These are phyloP conservation scores for Pachliopta kotzebuea DNA, from an alignment of 2,888 invertebrate species.

Conservation along the genomic window DNA sequence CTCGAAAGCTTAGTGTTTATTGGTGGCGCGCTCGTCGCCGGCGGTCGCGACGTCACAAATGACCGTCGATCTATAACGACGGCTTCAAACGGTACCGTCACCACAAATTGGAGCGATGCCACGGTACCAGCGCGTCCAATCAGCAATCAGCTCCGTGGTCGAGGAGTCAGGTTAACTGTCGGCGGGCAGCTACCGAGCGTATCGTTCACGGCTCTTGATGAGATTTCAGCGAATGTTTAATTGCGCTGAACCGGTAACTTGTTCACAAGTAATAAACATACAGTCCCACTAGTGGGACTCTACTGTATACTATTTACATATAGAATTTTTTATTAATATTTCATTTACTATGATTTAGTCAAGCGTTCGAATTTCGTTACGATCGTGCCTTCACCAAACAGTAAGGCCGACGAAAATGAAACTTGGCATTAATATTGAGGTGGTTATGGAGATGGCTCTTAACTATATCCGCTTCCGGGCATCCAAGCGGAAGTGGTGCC, in stretches of 20 bases:
- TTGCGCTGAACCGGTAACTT: conserved; percentile 23
- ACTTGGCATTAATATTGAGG: too few species aligned
- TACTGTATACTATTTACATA: too few species aligned
- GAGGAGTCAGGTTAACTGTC: conserved; percentile 15
- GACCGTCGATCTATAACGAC: conserved; percentile 5
- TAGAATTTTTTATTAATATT: too few species aligned
- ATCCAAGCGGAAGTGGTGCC: too few species aligned
- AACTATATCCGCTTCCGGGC: too few species aligned
- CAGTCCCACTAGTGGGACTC: too few species aligned
- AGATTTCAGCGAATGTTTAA: conserved; percentile 24
- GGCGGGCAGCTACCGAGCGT: conserved; percentile 22
- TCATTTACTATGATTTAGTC: too few species aligned
- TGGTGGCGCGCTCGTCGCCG: neutral
- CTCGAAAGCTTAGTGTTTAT: too few species aligned
- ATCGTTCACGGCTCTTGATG: conserved; percentile 26
- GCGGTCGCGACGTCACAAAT: conserved; percentile 26
- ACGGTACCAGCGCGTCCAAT: conserved; percentile 24
- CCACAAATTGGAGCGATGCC: conserved; percentile 20
- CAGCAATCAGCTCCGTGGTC: conserved; percentile 22
- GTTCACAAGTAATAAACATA: neutral
- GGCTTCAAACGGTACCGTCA: conserved; percentile 11
- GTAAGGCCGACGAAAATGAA: too few species aligned
- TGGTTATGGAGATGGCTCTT: too few species aligned
- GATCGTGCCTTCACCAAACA: too few species aligned
- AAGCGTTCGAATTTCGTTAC: too few species aligned